Evolutionary conservation across 92 coral and sea anemone genomes (phyloP).

Genomic region (Heliopora coerulea): DNA sequence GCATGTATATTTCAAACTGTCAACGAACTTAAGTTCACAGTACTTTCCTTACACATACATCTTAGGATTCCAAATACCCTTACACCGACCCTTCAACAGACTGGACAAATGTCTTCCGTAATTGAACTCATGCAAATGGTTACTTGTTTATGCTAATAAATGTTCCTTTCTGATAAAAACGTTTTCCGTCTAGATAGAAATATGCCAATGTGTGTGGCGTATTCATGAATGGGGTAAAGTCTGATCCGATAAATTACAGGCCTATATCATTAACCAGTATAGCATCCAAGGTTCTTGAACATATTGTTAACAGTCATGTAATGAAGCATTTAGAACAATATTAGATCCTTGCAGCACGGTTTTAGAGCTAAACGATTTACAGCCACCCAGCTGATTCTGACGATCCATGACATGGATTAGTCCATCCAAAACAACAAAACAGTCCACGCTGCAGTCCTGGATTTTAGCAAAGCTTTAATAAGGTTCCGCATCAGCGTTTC

Average conservation of each 20-base stretch:
- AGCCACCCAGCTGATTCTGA: slow-evolving; percentile 43
- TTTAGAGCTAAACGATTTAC: slow-evolving; percentile 55
- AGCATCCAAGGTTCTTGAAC: slow-evolving; percentile 39
- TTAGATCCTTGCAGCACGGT: slow-evolving; percentile 50
- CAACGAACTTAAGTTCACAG: too few relatives aligned
- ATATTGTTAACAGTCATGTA: slow-evolving; percentile 44
- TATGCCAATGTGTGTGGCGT: slow-evolving; percentile 1
- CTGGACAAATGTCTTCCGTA: too few relatives aligned
- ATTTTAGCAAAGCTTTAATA: slow-evolving; percentile 40
- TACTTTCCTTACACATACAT: too few relatives aligned
- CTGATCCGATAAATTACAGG: slow-evolving; percentile 14
- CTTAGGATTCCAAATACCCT: too few relatives aligned
- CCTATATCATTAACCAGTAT: slow-evolving; percentile 31
- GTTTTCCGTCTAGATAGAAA: background rate
- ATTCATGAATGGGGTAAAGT: slow-evolving; percentile 38
- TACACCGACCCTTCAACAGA: too few relatives aligned
- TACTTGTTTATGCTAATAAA: too few relatives aligned
- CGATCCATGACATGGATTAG: slow-evolving; percentile 44
- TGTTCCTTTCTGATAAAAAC: too few relatives aligned
- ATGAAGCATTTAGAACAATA: slow-evolving; percentile 52
- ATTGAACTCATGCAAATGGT: too few relatives aligned
- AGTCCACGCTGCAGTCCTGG: slow-evolving; percentile 27
- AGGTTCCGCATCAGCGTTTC: slow-evolving; percentile 22
- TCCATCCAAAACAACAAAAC: slow-evolving; percentile 14
- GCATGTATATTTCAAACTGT: too few relatives aligned